phyloP scores from a whole-genome alignment of 2,797 vertebrate genomes.

The Cuculus canorus region DNA sequence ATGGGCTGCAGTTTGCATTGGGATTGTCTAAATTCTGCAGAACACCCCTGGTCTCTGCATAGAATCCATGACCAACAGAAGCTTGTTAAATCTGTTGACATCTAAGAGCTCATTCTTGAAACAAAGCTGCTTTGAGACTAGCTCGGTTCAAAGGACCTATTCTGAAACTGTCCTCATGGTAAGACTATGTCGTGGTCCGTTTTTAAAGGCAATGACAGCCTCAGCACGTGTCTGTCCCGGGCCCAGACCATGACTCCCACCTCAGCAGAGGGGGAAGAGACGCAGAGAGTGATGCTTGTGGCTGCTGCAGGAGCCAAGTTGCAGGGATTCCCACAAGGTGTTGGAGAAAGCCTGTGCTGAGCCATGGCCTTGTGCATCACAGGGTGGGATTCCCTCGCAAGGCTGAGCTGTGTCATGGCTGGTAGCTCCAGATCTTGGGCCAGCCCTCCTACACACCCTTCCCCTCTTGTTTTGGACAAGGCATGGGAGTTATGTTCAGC shows the following conservation, averaged over 20 bases:
- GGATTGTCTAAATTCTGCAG: background rate
- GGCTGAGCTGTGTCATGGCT: no score
- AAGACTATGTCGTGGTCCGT: no score
- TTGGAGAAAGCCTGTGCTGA: background rate
- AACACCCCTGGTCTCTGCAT: background rate
- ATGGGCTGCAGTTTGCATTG: rapidly evolving
- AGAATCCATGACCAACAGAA: rapidly evolving
- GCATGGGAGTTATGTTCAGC: background rate
- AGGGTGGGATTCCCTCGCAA: rapidly evolving
- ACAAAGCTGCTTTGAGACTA: background rate
- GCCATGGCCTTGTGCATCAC: background rate
- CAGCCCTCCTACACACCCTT: no score
- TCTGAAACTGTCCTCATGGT: rapidly evolving
- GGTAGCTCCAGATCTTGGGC: background rate
- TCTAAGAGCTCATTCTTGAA: background rate
- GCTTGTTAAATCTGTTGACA: background rate
- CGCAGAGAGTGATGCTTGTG: rapidly evolving
- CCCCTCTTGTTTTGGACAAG: no score
- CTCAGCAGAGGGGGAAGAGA: background rate
- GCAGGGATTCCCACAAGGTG: background rate
- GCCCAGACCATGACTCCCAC: background rate
- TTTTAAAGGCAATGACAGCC: background rate
- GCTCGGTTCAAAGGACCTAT: background rate
- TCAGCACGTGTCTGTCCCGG: rapidly evolving
- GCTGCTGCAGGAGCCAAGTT: background rate